phyloP scores from a whole-genome alignment of 2,797 vertebrate species.

The Loriculus beryllinus region DNA sequence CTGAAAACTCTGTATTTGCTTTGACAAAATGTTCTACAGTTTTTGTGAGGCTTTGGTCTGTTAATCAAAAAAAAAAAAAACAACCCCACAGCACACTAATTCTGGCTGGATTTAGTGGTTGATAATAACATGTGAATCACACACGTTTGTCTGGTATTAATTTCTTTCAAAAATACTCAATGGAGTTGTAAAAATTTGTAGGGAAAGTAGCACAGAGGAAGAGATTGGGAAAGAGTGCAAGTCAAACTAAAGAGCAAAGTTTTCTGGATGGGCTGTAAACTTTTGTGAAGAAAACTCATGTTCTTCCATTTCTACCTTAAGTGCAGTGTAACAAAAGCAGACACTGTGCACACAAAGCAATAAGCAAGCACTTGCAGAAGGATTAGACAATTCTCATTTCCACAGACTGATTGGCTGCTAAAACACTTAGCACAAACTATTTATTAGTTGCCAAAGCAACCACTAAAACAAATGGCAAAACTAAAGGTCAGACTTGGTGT shows the following conservation, averaged over 20 bases:
- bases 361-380: neutral
- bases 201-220: neutral
- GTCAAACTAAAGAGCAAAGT: neutral
- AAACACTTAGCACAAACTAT: constrained; percentile 62
- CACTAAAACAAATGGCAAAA: constrained; percentile 66
- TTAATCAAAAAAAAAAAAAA: neutral
- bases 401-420: constrained; percentile 48
- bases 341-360: neutral
- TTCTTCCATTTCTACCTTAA: neutral
- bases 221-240: neutral
- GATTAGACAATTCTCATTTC: constrained; percentile 32
- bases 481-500: constrained; percentile 57
- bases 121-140: neutral
- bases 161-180: neutral
- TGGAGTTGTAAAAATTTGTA: neutral
- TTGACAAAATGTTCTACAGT: neutral
- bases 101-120: neutral
- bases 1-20: neutral
- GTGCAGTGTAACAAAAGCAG: neutral
- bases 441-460: constrained; percentile 69
- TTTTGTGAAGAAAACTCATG: neutral
- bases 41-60: neutral
- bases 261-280: neutral
- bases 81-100: neutral
- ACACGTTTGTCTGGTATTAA: neutral